Evolutionary conservation across 2,888 invertebrate genomes (phyloP), one percentile per base, ranked within the genome.

Genomic region (Athripsodes cinereus): DNA sequence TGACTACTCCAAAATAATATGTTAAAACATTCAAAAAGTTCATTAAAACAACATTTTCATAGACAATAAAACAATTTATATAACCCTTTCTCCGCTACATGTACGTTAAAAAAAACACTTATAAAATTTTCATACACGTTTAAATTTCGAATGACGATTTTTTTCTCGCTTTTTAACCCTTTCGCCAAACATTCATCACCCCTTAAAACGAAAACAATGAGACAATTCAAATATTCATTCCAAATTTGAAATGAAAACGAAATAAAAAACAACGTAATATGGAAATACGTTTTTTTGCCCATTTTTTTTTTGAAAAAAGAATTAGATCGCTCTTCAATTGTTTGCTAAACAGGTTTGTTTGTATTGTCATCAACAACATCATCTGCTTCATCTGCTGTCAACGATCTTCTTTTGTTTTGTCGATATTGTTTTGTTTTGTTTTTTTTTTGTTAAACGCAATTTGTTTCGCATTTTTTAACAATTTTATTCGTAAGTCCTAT

Each of bases 361-460:
- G 40, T 13, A n/a, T 40, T 40, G 26, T 26, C 26, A 6, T 10
- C 10, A 26, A 26, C 10, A 26, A 26, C 10, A 40, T 40, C 40
- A 40, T 40, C 40, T 40, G 40, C 40, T 40, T 16, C 40, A 40
- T n/a, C 40, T 40, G n/a, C n/a, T n/a, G 40, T 40, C 40, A 40
- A n/a, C 40, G 40, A 5, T 40, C 5, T n/a, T 3, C 40, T 40
- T 26, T 26, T 40, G 40, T 40, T n/a, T n/a, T n/a, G n/a, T n/a
- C n/a, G n/a, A n/a, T n/a, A n/a, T n/a, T n/a, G n/a, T n/a, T 40
- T 40, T 40, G 40, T 40, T 26, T 26, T 6, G 26, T 26, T 26
- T 26, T 26, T 6, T 3, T 26, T 26, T 40, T 8, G 40, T 40
- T 3, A 40, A 8, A 16, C 40, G 40, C 16, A 40, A 40, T 40